Evolutionary conservation across 2,888 invertebrate species (phyloP), one percentile per base, ranked within the genome.

Genomic region (Agrochola litura): DNA sequence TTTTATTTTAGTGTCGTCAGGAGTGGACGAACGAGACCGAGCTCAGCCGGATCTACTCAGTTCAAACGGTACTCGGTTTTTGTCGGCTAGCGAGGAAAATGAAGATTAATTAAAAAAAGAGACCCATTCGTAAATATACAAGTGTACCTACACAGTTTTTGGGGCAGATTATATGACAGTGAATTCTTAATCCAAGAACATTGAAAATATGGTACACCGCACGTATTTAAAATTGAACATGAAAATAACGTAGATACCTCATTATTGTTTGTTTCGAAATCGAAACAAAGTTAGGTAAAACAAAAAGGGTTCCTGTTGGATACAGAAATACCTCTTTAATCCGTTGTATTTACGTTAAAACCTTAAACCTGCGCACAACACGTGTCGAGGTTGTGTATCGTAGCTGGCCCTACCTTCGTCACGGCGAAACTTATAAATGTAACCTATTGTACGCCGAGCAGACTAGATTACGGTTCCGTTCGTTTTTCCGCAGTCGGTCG

Each of bases 381-480:
- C 56, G 87, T 86, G 83, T 79, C 84, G 86, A 67, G 66, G 72
- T 77, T 64, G 71, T 68, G 37, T 73, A 72, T 77, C 56, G 79
- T 16, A 25, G 71, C 69, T 63, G 73, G 76, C 73, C 64, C 60
- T 73, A 86, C 86, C 77, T 81, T 77, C 69, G 87, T 85, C 79
- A 79, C 67, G 58, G 72, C 58, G 70, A 82, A 81, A 76, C 82
- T 87, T 84, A 88, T 85, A 87, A 87, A 87, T 85, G 87, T 87
- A 77, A 69, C 76, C 81, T 78, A 89, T 87, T 87, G 87, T 87
- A 68, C 76, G 85, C 82, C 85, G 86, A 81, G 82, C 83, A 72
- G 86, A 84, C 86, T 90, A 89, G 88, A 91, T 90, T 89, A 89
- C 86, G 85, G 89, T 89, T 89, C 88, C 87, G 87, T 82, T 86